A percentile compares a stretch with the other conserved stretches of the same genome.
These are phyloP conservation scores for Danaus chrysippus DNA, from an alignment of 2,888 invertebrate species.

Conservation along the genomic window DNA sequence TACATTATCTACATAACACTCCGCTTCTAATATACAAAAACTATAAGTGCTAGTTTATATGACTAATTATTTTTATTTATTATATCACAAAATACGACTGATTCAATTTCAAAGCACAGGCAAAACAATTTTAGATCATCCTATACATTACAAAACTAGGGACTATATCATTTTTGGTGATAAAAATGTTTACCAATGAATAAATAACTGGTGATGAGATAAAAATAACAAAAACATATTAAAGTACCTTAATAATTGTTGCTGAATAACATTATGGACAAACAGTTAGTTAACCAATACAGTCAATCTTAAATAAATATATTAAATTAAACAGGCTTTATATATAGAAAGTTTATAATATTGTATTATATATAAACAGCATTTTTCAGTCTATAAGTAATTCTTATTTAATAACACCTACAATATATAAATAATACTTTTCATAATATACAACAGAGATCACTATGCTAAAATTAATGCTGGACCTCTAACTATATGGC, in stretches of 20 bases:
- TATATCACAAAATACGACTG: slow-evolving; percentile 71
- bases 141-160: not conserved
- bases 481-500: too few species aligned
- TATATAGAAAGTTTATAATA: not conserved
- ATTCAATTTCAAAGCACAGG: slow-evolving; percentile 31
- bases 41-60: slow-evolving; percentile 30
- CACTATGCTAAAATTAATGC: not conserved
- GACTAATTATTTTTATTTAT: slow-evolving; percentile 51
- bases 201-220: too few species aligned
- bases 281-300: too few species aligned
- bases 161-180: not conserved
- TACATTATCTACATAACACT: slow-evolving; percentile 7
- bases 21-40: slow-evolving; percentile 30
- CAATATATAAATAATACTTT: slow-evolving; percentile 18
- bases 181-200: not conserved
- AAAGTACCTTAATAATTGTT: too few species aligned
- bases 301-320: too few species aligned
- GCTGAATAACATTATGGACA: too few species aligned
- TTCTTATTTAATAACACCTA: slow-evolving; percentile 29
- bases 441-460: slow-evolving; percentile 8
- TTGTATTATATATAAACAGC: slow-evolving; percentile 18
- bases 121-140: slow-evolving; percentile 25
- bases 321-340: too few species aligned
- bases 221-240: too few species aligned
- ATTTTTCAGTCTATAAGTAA: slow-evolving; percentile 33